Evolutionary conservation across 2,113 vertebrate species (phyloP).

Genomic region (Sprattus sprattus): DNA sequence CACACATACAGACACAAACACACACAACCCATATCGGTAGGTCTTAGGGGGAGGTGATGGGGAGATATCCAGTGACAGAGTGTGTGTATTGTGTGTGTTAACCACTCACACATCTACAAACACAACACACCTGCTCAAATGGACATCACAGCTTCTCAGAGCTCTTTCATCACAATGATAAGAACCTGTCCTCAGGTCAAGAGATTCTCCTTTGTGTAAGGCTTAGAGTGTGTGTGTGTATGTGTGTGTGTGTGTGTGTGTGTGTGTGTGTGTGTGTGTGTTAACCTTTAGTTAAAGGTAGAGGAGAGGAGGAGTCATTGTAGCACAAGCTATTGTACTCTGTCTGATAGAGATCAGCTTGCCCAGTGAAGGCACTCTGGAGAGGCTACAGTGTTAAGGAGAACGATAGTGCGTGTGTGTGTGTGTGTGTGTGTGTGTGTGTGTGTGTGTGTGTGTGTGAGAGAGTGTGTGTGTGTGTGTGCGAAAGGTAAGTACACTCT

Average conservation of each 20-base stretch:
- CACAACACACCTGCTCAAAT: conserved; percentile 39
- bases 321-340: background rate
- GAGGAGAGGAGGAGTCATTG: too few relatives aligned
- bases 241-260: conserved; percentile 31
- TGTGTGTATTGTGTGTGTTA: too few relatives aligned
- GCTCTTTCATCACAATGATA: conserved; percentile 43
- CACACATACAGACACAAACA: conserved; percentile 17
- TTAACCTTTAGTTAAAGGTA: conserved; percentile 2
- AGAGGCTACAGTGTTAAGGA: background rate
- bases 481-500: too few relatives aligned
- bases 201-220: background rate
- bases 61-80: too few relatives aligned
- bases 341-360: background rate
- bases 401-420: conserved; percentile 20
- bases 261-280: conserved; percentile 34
- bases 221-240: background rate
- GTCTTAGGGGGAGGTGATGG: too few relatives aligned
- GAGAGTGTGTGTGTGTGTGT: background rate
- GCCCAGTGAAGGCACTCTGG: background rate
- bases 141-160: conserved; percentile 25
- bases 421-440: conserved; percentile 23
- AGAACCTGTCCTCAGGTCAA: conserved; percentile 10
- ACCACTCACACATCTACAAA: conserved; percentile 19
- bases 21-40: background rate
- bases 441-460: background rate